Base-by-base conservation (phyloP, 2,113 vertebrate species). In the Bambusicola thoracicus region DNA sequence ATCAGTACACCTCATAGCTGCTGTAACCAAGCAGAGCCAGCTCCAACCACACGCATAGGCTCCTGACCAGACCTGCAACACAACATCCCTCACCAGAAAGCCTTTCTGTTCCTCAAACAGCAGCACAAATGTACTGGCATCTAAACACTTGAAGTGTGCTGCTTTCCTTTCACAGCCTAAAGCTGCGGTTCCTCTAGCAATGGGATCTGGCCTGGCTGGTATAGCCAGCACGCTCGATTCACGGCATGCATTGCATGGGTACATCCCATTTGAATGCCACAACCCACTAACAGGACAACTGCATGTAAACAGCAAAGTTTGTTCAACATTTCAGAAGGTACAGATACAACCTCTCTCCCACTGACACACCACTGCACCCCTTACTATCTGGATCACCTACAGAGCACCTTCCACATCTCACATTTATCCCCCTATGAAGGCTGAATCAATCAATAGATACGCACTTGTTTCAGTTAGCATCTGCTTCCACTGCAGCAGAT, bases 41-140 rank as follows among this genome's bases (percentile, higher is more conserved):
- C 20, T 0, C 11, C 84, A 66, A 16, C 15, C 40, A 76, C 3
- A 2, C 21, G 51, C 1, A 1, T 1, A 1, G 24, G 14, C 34
- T 43, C 1, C 0, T 5, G 27, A 49, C 30, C 5, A 79, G n/a
- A 6, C 9, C 44, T 63, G 24, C 18, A 68, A 44, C 48, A 48
- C 6, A 75, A 13, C 8, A 87, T 8, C n/a, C 12, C 59, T 10
- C 24, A 27, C 18, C 30, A 80, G 58, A 73, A 87, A 8, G 48
- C 22, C 66, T n/a, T 13, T 48, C 30, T 1, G 3, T 24, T 44
- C 21, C 2, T 46, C 29, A 81, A 21, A 61, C 34, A 72, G 41
- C 69, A 90, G 61, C 24, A 85, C 59, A 53, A 81, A 38, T 7
- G 10, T 25, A 78, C 14, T 27, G 21, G 5, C 10, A 62, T 34